Evolutionary conservation across 2,888 invertebrate species (phyloP).

Genomic region (Drosophila multiciliata): DNA sequence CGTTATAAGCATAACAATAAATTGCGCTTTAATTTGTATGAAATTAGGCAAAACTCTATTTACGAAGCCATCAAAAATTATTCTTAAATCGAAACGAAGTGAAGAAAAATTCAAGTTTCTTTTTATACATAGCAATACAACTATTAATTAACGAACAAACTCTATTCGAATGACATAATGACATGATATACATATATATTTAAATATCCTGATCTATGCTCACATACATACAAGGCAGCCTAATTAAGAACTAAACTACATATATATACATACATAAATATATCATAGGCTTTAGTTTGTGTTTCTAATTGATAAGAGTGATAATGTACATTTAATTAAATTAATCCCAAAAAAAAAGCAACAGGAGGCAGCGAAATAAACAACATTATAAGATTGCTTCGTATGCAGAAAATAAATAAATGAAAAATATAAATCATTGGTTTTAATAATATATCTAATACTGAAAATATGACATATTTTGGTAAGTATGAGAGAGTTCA

Average conservation of each 20-base stretch:
- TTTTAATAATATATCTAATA: background rate
- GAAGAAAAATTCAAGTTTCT: slow-evolving; percentile 3
- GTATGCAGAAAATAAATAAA: slow-evolving; percentile 34
- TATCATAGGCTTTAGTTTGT: slow-evolving; percentile 79
- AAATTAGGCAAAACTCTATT: slow-evolving; percentile 25
- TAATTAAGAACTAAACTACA: slow-evolving; percentile 44
- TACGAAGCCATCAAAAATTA: slow-evolving; percentile 5
- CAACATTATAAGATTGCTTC: slow-evolving; percentile 61
- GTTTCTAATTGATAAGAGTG: slow-evolving; percentile 73
- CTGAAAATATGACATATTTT: too few relatives aligned
- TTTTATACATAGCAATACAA: slow-evolving; percentile 28
- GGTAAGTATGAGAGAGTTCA: background rate
- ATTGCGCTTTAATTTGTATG: slow-evolving; percentile 53
- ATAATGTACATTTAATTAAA: slow-evolving; percentile 73
- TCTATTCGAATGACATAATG: slow-evolving; percentile 20
- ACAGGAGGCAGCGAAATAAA: slow-evolving; percentile 37
- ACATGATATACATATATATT: slow-evolving; percentile 25
- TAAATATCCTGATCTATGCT: slow-evolving; percentile 41
- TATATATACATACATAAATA: slow-evolving; percentile 51
- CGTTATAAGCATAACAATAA: slow-evolving; percentile 54
- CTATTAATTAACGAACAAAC: slow-evolving; percentile 27
- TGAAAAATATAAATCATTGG: slow-evolving; percentile 19
- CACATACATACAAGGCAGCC: slow-evolving; percentile 45
- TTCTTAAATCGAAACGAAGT: slow-evolving; percentile 32
- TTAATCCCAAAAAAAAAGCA: slow-evolving; percentile 36